Conservation (phyloP, 2,113 vertebrate species). For the Xiphophorus couchianus region DNA sequence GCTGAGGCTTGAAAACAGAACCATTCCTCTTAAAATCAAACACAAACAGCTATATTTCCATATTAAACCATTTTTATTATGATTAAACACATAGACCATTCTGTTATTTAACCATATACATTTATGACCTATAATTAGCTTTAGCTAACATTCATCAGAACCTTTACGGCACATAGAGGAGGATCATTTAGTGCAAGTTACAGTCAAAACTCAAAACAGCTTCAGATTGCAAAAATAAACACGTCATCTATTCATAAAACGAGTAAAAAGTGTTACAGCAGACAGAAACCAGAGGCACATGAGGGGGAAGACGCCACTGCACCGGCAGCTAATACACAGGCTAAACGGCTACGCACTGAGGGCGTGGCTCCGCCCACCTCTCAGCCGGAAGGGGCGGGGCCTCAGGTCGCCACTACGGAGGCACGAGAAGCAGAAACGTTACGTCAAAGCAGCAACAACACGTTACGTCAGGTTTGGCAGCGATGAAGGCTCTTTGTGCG, state of each 20-base stretch:
- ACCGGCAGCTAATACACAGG: constrained; percentile 9
- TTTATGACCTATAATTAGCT: constrained; percentile 55
- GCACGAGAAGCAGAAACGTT: constrained; percentile 43
- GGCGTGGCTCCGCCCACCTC: background rate
- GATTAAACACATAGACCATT: constrained; percentile 64
- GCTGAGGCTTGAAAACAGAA: background rate
- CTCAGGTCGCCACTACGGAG: constrained; percentile 15
- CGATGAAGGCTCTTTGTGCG: background rate
- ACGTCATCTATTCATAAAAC: constrained; percentile 43
- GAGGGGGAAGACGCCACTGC: constrained; percentile 21
- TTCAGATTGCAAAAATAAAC: constrained; percentile 77
- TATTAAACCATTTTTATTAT: constrained; percentile 52
- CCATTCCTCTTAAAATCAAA: background rate
- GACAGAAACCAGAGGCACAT: constrained; percentile 61
- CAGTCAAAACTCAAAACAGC: constrained; percentile 64
- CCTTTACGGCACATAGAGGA: constrained; percentile 70
- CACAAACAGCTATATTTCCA: constrained; percentile 2
- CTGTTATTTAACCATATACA: constrained; percentile 45
- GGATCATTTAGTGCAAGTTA: constrained; percentile 78
- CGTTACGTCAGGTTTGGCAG: background rate
- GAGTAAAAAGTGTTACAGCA: constrained; percentile 6
- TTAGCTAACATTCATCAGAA: constrained; percentile 73
- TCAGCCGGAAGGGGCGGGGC: constrained; percentile 19
- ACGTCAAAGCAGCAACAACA: constrained; percentile 31
- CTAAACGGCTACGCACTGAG: constrained; percentile 21